Evolutionary conservation across 2,113 vertebrate genomes (phyloP), one percentile per base, ranked within the genome.

Genomic region (Xenopus laevis): DNA sequence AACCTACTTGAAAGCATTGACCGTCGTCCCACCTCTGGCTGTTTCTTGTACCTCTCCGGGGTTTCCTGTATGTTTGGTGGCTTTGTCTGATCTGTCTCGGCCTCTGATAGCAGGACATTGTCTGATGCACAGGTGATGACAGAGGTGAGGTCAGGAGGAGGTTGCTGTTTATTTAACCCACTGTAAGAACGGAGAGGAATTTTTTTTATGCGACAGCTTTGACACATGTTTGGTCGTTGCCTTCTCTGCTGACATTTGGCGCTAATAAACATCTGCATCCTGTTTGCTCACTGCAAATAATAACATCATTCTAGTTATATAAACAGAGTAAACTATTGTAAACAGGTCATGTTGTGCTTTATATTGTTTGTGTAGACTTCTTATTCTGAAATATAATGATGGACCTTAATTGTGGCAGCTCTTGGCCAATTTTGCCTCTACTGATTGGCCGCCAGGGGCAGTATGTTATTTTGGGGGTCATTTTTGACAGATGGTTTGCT

Each of bases 71-170:
- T 57, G 60, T 53, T 70, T 30, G 11, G 30, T 18, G 66, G 40
- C 59, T 77, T 70, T 77, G 74, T 75, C 58, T 69, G 58, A 75
- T 68, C 73, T 75, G 73, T 75, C 74, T 74, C 65, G 23, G 55
- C 55, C 40, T 27, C 40, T 58, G 13, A 45, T 17, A 63, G 13
- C 58, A 27, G 15, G 58, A 45, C 70, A 69, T 64, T 76, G 47
- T 76, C 66, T 55, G 74, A 77, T 77, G 74, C 33, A 55, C 74
- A 77, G 74, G 74, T 77, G 74, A 64, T 77, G 74, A 77, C 66
- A 70, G 74, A 70, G 74, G 65, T 65, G 67, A 77, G 74, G 74
- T 77, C 74, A 70, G 59, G 7, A 46, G 8, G 50, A 70, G 74
- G 66, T 47, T 70, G 46, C n/a, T 77, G 60, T 77, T 70, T 77